Evolutionary conservation across 2,888 invertebrate genomes (phyloP), one percentile per base, ranked within the genome.

Genomic region (Muscina levida): DNA sequence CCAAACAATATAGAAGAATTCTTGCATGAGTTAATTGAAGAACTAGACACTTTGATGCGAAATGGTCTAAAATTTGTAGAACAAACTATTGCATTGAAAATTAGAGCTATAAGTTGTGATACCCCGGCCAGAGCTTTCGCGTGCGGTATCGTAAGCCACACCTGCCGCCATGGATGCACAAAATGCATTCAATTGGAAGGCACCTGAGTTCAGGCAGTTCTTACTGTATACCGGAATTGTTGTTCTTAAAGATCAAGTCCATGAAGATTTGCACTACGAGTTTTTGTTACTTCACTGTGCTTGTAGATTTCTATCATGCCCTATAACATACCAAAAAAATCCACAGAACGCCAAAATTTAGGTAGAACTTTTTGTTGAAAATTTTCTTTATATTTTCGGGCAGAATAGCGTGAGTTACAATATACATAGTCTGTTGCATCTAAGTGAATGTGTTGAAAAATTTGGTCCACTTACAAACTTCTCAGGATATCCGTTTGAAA

Each of bases 381-480:
- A 73, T 39, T 73, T 73, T 42, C 24, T 65, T 17, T 39, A 15
- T 44, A 11, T 73, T 37, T 73, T 73, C 24, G 66, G 72, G 26
- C 39, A 51, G 24, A 73, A 73, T 22, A 72, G 72, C 44, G 22
- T 73, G n/a, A 65, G 53, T 46, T 31, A 73, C 53, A 73, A n/a
- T n/a, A n/a, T n/a, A 73, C 31, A 19, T 65, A 26, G 46, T 17
- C 48, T 62, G 37, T 26, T 72, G 19, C 62, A 62, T 42, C 15
- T 62, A 59, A 59, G n/a, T n/a, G n/a, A n/a, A n/a, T n/a, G n/a
- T n/a, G n/a, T n/a, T n/a, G n/a, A n/a, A n/a, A n/a, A n/a, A n/a
- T n/a, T n/a, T n/a, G n/a, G n/a, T n/a, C n/a, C n/a, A n/a, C n/a
- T n/a, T n/a, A n/a, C n/a, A n/a, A n/a, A n/a, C n/a, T n/a, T n/a